phyloP scores from a whole-genome alignment of 30 jellyfish, hydroid and myxozoan species.

The Hydractinia symbiolongicarpus region DNA sequence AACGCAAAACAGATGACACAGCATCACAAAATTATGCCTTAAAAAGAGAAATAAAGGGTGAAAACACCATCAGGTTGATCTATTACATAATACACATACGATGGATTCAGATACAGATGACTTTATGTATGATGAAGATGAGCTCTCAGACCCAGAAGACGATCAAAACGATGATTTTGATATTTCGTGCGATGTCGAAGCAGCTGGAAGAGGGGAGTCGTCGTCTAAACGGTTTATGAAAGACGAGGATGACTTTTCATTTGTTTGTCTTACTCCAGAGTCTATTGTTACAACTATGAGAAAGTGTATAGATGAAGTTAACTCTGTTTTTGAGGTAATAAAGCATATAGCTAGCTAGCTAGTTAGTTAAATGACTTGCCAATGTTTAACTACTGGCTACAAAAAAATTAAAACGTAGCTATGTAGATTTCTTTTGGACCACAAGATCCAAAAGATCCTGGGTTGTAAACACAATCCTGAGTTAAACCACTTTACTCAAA shows the following conservation, averaged over 20 bases:
- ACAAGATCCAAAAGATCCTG: too few relatives aligned
- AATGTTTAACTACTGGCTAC: too few relatives aligned
- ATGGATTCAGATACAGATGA: constrained; percentile 96
- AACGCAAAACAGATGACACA: not conserved
- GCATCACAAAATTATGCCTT: too few relatives aligned
- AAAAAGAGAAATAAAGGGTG: too few relatives aligned
- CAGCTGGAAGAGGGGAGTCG: constrained; percentile 63
- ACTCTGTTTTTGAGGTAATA: constrained; percentile 82
- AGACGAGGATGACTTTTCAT: constrained; percentile 87
- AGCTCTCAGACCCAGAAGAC: constrained; percentile 53
- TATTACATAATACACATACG: not conserved
- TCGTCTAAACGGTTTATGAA: constrained; percentile 63
- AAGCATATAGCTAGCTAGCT: too few relatives aligned
- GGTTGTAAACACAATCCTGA: too few relatives aligned
- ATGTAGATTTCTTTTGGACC: too few relatives aligned
- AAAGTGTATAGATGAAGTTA: constrained; percentile 87
- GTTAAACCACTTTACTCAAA: too few relatives aligned
- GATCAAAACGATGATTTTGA: constrained; percentile 76
- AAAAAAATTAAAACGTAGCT: too few relatives aligned
- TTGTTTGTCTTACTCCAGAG: constrained; percentile 93
- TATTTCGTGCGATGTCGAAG: constrained; percentile 59
- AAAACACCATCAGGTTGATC: too few relatives aligned
- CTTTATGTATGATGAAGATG: constrained; percentile 77
- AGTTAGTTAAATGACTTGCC: not conserved
- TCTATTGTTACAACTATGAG: constrained; percentile 81